phyloP scores from a whole-genome alignment of 2,113 vertebrate genomes.

The Struthidea cinerea region DNA sequence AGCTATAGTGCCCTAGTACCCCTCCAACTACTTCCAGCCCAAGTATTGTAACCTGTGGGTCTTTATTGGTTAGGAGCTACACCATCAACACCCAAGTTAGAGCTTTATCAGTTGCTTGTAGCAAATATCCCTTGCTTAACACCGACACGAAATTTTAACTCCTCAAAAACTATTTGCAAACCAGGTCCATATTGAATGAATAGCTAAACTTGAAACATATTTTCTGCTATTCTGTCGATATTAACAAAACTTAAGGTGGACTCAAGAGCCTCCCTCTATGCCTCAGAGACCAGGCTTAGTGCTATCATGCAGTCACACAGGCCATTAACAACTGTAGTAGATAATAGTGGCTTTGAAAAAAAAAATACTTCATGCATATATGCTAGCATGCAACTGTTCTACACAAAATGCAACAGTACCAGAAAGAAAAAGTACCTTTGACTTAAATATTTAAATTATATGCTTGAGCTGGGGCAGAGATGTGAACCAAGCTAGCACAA shows the following conservation, averaged over 20 bases:
- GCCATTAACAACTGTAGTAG: not conserved
- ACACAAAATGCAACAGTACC: not conserved
- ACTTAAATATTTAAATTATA: not conserved
- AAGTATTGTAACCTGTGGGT: not conserved
- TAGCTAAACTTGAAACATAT: not conserved
- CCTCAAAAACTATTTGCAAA: not conserved
- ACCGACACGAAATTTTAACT: not conserved
- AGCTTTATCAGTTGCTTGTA: not conserved
- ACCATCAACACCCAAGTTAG: not conserved
- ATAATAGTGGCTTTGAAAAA: not conserved
- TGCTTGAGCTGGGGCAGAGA: not conserved
- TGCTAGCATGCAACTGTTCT: not conserved
- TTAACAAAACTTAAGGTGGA: not conserved
- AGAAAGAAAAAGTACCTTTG: not conserved
- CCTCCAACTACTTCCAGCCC: not conserved
- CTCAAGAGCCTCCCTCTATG: not conserved
- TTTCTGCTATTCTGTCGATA: not conserved
- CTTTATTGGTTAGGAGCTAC: not conserved
- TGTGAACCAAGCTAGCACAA: not conserved
- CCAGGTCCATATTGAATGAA: not conserved
- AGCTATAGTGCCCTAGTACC: not conserved
- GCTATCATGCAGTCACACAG: not conserved
- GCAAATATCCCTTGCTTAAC: not conserved
- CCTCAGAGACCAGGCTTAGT: not conserved
- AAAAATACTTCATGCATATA: not conserved